A percentile compares a stretch with the other conserved stretches of the same genome.
Evolutionary conservation across 2,888 invertebrate genomes (phyloP).

Genomic region (Helicoverpa assulta): DNA sequence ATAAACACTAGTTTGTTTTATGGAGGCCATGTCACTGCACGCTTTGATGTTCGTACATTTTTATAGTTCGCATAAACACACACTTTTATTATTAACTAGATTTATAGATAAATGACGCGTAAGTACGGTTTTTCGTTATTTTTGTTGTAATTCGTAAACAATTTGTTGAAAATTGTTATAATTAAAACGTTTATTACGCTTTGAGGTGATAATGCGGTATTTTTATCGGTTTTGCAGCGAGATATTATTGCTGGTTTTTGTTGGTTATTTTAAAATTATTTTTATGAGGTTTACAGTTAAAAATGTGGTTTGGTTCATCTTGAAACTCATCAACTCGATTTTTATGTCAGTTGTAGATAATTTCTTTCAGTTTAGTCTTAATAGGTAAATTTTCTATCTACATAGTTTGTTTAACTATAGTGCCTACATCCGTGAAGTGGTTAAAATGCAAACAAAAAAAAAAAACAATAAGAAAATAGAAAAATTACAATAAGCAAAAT

Average conservation of each 20-base stretch:
- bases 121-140: conserved; percentile 51
- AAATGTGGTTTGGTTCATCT: not conserved
- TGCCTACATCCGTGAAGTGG: too few relatives aligned
- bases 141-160: conserved; percentile 50
- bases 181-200: conserved; percentile 53
- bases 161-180: conserved; percentile 33
- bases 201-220: conserved; percentile 43
- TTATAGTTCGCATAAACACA: conserved; percentile 37
- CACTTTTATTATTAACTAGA: conserved; percentile 62
- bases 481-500: not conserved
- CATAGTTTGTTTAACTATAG: too few relatives aligned
- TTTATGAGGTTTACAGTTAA: not conserved
- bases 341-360: too few relatives aligned
- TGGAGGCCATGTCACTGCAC: conserved; percentile 56
- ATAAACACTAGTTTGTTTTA: conserved; percentile 57
- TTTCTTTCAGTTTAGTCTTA: too few relatives aligned
- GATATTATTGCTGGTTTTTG: not conserved
- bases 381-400: too few relatives aligned
- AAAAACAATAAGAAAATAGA: too few relatives aligned
- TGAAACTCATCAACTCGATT: too few relatives aligned
- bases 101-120: conserved; percentile 58
- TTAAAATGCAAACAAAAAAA: too few relatives aligned
- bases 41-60: conserved; percentile 59
- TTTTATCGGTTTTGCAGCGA: conserved; percentile 36
- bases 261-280: not conserved